phyloP scores from a whole-genome alignment of 2,797 vertebrate genomes.

The Jordanella pulchra region DNA sequence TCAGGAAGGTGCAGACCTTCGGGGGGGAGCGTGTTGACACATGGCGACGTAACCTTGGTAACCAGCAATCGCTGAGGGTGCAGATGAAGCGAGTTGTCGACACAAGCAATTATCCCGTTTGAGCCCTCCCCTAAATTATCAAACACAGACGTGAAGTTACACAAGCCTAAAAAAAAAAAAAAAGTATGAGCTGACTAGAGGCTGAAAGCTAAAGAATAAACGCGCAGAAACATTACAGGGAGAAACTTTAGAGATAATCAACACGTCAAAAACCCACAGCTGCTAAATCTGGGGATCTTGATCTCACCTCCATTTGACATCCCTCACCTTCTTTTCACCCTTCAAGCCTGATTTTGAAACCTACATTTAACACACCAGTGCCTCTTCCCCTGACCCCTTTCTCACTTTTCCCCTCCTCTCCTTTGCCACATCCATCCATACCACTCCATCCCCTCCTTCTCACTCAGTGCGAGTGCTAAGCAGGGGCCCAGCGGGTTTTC shows the following conservation, averaged over 20 bases:
- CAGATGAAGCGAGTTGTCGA: slow-evolving; percentile 72
- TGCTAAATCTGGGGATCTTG: slow-evolving; percentile 23
- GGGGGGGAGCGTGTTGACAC: slow-evolving; percentile 70
- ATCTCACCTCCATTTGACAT: slow-evolving; percentile 15
- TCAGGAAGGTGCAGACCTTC: slow-evolving; percentile 75
- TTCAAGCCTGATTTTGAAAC: slow-evolving; percentile 31
- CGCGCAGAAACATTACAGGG: not conserved
- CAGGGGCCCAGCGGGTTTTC: slow-evolving; percentile 67
- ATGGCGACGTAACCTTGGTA: slow-evolving; percentile 77
- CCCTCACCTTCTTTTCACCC: slow-evolving; percentile 14
- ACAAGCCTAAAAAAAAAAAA: slow-evolving; percentile 22
- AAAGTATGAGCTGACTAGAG: slow-evolving; percentile 15
- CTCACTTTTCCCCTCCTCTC: slow-evolving; percentile 23
- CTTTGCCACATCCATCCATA: slow-evolving; percentile 28
- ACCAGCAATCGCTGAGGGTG: slow-evolving; percentile 68
- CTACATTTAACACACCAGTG: slow-evolving; percentile 37
- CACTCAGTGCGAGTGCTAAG: slow-evolving; percentile 60
- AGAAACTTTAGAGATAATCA: not conserved
- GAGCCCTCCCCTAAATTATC: slow-evolving; percentile 75
- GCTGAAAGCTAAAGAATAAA: not conserved
- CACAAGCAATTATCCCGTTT: slow-evolving; percentile 79
- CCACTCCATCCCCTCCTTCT: slow-evolving; percentile 34
- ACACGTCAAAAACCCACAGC: slow-evolving; percentile 1
- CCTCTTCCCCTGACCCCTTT: slow-evolving; percentile 44
- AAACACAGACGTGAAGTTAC: slow-evolving; percentile 44